Base-by-base conservation (phyloP, 2,888 invertebrate genomes). In the Hirtodrosophila duncani region DNA sequence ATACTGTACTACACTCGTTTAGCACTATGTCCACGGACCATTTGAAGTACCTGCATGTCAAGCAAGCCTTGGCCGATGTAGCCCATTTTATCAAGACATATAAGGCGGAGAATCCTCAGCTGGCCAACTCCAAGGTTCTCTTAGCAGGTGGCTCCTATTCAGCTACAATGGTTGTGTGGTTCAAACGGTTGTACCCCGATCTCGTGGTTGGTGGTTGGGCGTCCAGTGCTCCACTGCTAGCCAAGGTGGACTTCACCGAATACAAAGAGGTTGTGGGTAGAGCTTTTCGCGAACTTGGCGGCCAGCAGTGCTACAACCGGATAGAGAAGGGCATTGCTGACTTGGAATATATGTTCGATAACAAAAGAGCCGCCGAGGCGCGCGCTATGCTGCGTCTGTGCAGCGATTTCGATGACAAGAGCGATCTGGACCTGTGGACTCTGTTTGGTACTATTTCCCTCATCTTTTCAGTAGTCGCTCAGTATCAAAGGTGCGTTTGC, bases 91-190 rank as follows among this genome's bases (percentile, higher is more conserved):
- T 92, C 38, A 65, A 82, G 8, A 83, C 87, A 1, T 75, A 88
- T 39, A 89, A 88, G 63, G 68, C 83, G 11, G 70, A 57, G 1
- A 66, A 81, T 27, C 41, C 81, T 0, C 83, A 77, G 14, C 65
- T 88, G 10, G 56, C 70, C 27, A 83, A 88, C 26, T 87, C 88
- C 1, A 87, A 84, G 41, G 84, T 86, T 0, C 61, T 92, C 13
- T 78, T 91, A 33, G 89, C 90, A 45, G 92, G 92, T 1, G 90
- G 91, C 0, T 92, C 92, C 0, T 92, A 92, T 63, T 89, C 91
- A 0, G 92, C 89, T 1, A 91, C 90, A 51, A 90, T 92, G 90
- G 92, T 88, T 11, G 85, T 90, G 20, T 92, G 92, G 92, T 90
- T 91, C 57, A 89, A 90, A 63, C 87, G 89, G 41, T 85, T 89